A percentile compares a stretch with the other conserved stretches of the same genome.
Evolutionary conservation across 2,888 invertebrate species (phyloP).

Genomic region (Ophion slaviceki): DNA sequence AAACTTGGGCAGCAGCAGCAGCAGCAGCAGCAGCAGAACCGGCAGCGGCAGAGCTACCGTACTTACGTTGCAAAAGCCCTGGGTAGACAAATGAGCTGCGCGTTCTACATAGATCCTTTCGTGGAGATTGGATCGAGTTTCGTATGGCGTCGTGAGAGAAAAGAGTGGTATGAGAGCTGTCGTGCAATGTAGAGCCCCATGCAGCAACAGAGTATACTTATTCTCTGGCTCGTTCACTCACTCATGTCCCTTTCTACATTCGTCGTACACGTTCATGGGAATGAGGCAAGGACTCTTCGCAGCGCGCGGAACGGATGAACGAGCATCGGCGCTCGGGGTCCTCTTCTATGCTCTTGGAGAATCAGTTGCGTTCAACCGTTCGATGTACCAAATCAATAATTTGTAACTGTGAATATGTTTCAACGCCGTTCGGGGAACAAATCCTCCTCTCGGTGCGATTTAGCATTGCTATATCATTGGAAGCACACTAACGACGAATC

Average conservation of each 20-base stretch:
- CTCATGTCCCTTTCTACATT: constrained; percentile 49
- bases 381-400: constrained; percentile 3
- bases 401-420: background rate
- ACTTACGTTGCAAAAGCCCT: constrained; percentile 74
- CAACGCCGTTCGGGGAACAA: background rate
- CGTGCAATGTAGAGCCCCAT: constrained; percentile 59
- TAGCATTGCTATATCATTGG: background rate
- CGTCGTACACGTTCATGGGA: constrained; percentile 55
- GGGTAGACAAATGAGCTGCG: constrained; percentile 82
- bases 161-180: constrained; percentile 71
- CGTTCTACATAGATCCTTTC: constrained; percentile 82
- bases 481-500: background rate
- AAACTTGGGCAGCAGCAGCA: constrained; percentile 47
- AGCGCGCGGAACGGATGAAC: constrained; percentile 22
- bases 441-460: background rate
- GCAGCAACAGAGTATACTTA: constrained; percentile 49
- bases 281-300: constrained; percentile 30
- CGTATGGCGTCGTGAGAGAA: constrained; percentile 80
- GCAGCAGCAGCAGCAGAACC: constrained; percentile 1
- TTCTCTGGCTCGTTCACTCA: constrained; percentile 58
- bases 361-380: background rate
- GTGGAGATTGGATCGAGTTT: constrained; percentile 82
- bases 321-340: background rate
- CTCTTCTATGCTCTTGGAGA: constrained; percentile 12
- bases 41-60: constrained; percentile 52